Conservation (phyloP, 2,888 invertebrate genomes). For the Brachynemurus nebulosus region DNA sequence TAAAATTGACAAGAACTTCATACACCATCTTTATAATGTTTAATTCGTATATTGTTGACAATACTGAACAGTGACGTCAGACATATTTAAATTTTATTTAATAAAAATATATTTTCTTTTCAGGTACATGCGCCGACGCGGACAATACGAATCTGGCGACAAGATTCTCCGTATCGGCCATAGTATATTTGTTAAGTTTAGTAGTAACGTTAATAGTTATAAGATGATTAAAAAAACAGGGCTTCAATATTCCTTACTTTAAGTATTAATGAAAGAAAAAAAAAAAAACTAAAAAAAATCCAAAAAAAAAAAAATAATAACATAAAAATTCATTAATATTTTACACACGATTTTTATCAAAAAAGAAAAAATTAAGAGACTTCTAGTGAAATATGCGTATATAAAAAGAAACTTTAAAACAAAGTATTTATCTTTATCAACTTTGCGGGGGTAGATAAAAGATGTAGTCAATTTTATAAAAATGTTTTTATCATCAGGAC, state of each 20-base stretch:
- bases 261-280: slow-evolving; percentile 8
- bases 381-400: slow-evolving; percentile 5
- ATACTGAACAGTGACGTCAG: too few relatives aligned
- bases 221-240: slow-evolving; percentile 26
- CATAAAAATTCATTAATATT: slow-evolving; percentile 3
- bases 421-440: slow-evolving; percentile 2
- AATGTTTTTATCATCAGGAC: slow-evolving; percentile 4
- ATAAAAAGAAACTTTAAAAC: slow-evolving; percentile 1
- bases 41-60: too few relatives aligned
- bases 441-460: slow-evolving; percentile 3
- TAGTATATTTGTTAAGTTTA: slow-evolving; percentile 21
- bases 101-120: slow-evolving; percentile 11
- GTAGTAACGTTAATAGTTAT: slow-evolving; percentile 20
- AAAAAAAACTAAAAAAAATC: slow-evolving; percentile 2
- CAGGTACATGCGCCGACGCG: slow-evolving; percentile 25
- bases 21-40: too few relatives aligned
- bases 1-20: too few relatives aligned
- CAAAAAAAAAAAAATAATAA: not conserved
- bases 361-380: slow-evolving; percentile 5
- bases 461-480: slow-evolving; percentile 10
- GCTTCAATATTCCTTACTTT: slow-evolving; percentile 9
- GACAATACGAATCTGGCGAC: slow-evolving; percentile 21
- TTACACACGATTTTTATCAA: slow-evolving; percentile 5
- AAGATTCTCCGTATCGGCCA: slow-evolving; percentile 21
- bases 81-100: slow-evolving; percentile 1